These are phyloP conservation scores for Brachionus rubens DNA, from an alignment of 1,140 invertebrate species.

Conservation along the genomic window DNA sequence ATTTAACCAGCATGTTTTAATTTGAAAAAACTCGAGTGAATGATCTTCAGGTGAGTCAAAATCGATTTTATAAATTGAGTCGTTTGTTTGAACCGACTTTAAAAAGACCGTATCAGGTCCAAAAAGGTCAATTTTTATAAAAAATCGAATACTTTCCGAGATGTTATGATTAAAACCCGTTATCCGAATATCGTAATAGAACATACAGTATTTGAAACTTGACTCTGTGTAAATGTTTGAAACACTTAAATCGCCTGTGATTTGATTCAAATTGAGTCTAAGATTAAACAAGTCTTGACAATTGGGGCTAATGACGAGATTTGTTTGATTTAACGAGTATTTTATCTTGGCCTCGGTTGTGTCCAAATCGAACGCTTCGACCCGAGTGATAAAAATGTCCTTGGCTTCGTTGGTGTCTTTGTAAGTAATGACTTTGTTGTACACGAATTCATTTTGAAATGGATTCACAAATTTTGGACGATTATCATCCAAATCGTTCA, in stretches of 20 bases:
- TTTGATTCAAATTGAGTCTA: neutral
- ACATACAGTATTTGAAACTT: neutral
- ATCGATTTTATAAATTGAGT: neutral
- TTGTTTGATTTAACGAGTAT: slow-evolving; percentile 4
- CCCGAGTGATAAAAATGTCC: neutral
- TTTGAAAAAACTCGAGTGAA: neutral
- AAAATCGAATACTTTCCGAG: neutral
- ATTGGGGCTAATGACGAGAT: neutral
- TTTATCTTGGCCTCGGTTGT: neutral
- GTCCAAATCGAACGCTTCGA: neutral
- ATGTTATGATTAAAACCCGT: neutral
- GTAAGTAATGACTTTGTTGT: neutral
- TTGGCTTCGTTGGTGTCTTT: neutral
- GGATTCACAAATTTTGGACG: slow-evolving; percentile 7
- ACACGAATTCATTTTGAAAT: neutral
- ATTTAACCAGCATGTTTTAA: slow-evolving; percentile 24
- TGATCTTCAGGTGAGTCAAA: neutral
- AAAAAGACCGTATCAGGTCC: neutral
- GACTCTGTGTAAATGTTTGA: slow-evolving; percentile 7
- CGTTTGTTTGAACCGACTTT: neutral
- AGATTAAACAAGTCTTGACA: slow-evolving; percentile 19
- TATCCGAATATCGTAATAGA: neutral
- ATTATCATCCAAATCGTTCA: slow-evolving; percentile 23
- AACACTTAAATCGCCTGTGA: neutral
- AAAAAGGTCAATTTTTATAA: slow-evolving; percentile 12